Percentiles rank a stretch among this genome's conserved stretches.
phyloP scores from a whole-genome alignment of 2,888 invertebrate species.

The Noctua janthe region DNA sequence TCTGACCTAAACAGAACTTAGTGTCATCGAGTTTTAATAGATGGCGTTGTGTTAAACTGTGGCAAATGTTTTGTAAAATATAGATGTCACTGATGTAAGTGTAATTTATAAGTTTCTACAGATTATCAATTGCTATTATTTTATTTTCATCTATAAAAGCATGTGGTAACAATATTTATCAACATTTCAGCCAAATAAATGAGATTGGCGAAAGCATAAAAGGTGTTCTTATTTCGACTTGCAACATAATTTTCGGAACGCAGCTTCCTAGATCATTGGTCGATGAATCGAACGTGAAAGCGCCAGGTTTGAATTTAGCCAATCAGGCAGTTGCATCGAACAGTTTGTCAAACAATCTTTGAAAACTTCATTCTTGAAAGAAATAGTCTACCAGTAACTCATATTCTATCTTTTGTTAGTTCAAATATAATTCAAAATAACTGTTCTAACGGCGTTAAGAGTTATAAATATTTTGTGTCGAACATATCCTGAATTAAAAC shows the following conservation, averaged over 20 bases:
- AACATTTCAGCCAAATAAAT: background rate
- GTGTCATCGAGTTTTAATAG: conserved; percentile 16
- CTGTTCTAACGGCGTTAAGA: conserved; percentile 79
- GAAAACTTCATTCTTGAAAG: conserved; percentile 71
- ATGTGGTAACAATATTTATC: background rate
- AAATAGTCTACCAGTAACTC: conserved; percentile 73
- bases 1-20: background rate
- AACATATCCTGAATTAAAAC: conserved; percentile 70
- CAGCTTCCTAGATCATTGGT: conserved; percentile 77
- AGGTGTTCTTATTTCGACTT: conserved; percentile 6
- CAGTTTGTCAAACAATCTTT: conserved; percentile 76
- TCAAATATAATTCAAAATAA: conserved; percentile 78
- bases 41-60: conserved; percentile 16
- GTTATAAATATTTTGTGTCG: conserved; percentile 72
- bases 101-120: background rate
- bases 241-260: conserved; percentile 66
- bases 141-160: background rate
- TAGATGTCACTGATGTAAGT: conserved; percentile 27
- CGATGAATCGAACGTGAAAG: conserved; percentile 75
- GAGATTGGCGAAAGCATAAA: background rate
- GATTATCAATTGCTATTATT: background rate
- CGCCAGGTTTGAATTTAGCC: conserved; percentile 83
- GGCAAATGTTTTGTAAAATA: background rate
- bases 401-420: conserved; percentile 77
- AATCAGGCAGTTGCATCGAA: conserved; percentile 77